phyloP scores from a whole-genome alignment of 2,888 invertebrate genomes.

The Isotomurus palustris region DNA sequence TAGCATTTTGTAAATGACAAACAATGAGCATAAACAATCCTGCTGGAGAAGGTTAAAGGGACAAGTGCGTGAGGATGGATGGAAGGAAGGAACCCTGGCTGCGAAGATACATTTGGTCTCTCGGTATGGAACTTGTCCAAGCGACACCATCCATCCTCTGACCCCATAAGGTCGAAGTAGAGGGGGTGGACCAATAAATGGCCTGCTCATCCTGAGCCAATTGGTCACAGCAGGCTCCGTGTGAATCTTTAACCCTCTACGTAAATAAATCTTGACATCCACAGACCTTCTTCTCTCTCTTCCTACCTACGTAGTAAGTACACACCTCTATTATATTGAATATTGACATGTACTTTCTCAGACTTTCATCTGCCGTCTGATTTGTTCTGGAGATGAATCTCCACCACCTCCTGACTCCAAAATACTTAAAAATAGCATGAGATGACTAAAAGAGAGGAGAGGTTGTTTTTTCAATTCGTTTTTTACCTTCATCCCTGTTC shows the following conservation, averaged over 20 bases:
- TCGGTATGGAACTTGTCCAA: constrained; percentile 20
- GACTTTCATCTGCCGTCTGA: too few species aligned
- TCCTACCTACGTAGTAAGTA: too few species aligned
- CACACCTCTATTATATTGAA: too few species aligned
- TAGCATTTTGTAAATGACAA: too few species aligned
- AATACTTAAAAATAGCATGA: too few species aligned
- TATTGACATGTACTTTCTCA: too few species aligned
- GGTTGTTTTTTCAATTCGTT: too few species aligned
- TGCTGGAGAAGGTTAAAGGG: not conserved
- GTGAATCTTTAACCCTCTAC: constrained; percentile 17
- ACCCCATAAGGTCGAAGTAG: constrained; percentile 4
- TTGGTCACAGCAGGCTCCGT: constrained; percentile 23
- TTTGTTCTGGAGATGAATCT: too few species aligned
- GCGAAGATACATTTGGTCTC: constrained; percentile 21
- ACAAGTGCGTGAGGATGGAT: constrained; percentile 13
- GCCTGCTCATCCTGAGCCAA: constrained; percentile 24
- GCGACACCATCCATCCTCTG: constrained; percentile 16
- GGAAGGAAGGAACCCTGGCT: constrained; percentile 17
- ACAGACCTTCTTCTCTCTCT: too few species aligned
- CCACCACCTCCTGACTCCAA: too few species aligned
- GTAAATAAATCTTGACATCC: constrained; percentile 22
- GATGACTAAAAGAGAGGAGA: too few species aligned
- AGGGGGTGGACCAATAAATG: constrained; percentile 16
- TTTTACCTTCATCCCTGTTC: too few species aligned
- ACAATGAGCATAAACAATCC: not conserved